phyloP scores from a whole-genome alignment of 2,888 invertebrate species.

The Yponomeuta plumbellus region DNA sequence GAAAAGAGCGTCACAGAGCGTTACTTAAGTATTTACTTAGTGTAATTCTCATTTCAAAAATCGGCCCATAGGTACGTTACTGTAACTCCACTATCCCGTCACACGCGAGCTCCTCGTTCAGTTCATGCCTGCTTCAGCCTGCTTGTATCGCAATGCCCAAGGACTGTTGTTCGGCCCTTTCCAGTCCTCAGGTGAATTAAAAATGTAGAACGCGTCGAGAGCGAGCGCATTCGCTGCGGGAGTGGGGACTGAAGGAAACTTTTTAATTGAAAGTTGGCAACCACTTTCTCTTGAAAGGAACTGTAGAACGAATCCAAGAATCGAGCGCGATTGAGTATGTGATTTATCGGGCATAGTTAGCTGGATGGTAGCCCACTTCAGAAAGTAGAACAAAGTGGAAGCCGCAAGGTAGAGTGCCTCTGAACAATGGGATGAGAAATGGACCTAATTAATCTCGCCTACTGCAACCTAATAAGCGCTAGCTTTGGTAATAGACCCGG shows the following conservation, averaged over 20 bases:
- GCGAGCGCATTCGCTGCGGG: neutral
- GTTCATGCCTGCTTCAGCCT: slow-evolving; percentile 6
- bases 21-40: too few relatives aligned
- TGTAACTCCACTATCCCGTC: slow-evolving; percentile 1
- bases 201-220: slow-evolving; percentile 7
- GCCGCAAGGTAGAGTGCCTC: neutral
- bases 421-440: neutral
- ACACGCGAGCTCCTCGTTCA: neutral
- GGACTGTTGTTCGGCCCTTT: slow-evolving; percentile 6
- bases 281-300: neutral
- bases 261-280: slow-evolving; percentile 15
- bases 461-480: neutral
- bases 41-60: too few relatives aligned
- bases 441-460: neutral
- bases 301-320: neutral
- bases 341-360: neutral
- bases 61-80: neutral
- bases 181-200: slow-evolving; percentile 9
- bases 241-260: neutral
- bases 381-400: neutral
- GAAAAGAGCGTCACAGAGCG: too few relatives aligned
- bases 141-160: neutral
- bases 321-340: neutral
- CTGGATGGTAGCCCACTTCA: neutral
- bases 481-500: neutral